Conservation (phyloP, 2,888 invertebrate genomes). For the Heliconius ismenius region DNA sequence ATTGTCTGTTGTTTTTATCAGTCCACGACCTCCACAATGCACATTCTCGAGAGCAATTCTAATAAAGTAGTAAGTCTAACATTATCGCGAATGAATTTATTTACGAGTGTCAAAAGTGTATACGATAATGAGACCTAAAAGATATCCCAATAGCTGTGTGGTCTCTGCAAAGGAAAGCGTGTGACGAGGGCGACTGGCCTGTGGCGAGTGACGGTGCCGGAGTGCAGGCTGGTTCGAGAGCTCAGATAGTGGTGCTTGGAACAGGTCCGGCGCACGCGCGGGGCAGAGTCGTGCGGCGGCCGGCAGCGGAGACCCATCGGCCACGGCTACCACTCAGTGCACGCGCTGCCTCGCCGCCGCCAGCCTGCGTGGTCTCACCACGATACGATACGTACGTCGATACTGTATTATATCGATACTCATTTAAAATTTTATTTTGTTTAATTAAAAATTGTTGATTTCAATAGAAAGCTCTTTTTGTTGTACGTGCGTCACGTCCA, state of each 20-base stretch:
- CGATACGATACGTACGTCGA: slow-evolving; percentile 49
- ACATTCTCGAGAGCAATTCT: slow-evolving; percentile 36
- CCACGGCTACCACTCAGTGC: slow-evolving; percentile 67
- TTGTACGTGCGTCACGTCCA: slow-evolving; percentile 52
- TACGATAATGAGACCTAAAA: slow-evolving; percentile 45
- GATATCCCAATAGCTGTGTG: slow-evolving; percentile 48
- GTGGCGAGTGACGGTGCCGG: slow-evolving; percentile 47
- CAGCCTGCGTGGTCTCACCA: slow-evolving; percentile 63
- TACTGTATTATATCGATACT: slow-evolving; percentile 46
- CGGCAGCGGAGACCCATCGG: slow-evolving; percentile 50
- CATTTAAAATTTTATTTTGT: slow-evolving; percentile 1
- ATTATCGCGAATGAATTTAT: slow-evolving; percentile 48
- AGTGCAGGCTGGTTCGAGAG: slow-evolving; percentile 49
- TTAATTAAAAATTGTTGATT: slow-evolving; percentile 5
- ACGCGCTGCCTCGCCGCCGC: slow-evolving; percentile 75
- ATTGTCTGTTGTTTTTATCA: slow-evolving; percentile 32
- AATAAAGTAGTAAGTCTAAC: slow-evolving; percentile 44
- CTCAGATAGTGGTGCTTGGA: slow-evolving; percentile 62
- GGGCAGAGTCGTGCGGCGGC: slow-evolving; percentile 58
- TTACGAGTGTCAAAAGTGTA: slow-evolving; percentile 50
- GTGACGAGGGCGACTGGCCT: slow-evolving; percentile 16
- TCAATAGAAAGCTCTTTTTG: slow-evolving; percentile 48
- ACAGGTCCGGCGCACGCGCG: slow-evolving; percentile 75
- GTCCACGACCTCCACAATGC: slow-evolving; percentile 42
- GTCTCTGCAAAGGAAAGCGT: slow-evolving; percentile 40